Conservation (phyloP, 2,797 vertebrate species). For the Myripristis murdjan region DNA sequence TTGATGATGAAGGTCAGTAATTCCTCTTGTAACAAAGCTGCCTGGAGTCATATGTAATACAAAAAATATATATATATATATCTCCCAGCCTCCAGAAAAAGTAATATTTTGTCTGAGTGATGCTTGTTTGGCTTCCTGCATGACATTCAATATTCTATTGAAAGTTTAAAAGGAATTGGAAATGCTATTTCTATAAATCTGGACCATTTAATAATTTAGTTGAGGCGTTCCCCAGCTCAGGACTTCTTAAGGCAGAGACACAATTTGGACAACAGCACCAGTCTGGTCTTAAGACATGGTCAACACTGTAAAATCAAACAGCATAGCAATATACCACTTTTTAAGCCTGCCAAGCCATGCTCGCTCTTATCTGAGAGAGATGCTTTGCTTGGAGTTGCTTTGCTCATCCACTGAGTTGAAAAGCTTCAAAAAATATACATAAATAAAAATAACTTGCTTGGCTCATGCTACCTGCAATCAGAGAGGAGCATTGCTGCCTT, state of each 20-base stretch:
- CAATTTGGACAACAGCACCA: slow-evolving; percentile 5
- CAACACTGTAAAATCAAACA: slow-evolving; percentile 26
- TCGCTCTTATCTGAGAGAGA: neutral
- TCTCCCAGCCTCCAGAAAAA: slow-evolving; percentile 14
- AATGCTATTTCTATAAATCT: slow-evolving; percentile 31
- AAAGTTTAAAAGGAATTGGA: slow-evolving; percentile 32
- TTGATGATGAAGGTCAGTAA: slow-evolving; percentile 98
- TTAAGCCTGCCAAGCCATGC: slow-evolving; percentile 3
- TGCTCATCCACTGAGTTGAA: slow-evolving; percentile 16
- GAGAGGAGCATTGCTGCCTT: slow-evolving; percentile 5
- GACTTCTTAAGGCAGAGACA: slow-evolving; percentile 2
- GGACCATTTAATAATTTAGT: slow-evolving; percentile 37
- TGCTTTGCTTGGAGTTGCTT: slow-evolving; percentile 31
- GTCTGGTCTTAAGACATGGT: slow-evolving; percentile 35
- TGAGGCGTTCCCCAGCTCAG: neutral
- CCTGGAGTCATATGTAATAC: slow-evolving; percentile 3
- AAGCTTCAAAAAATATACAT: slow-evolving; percentile 12
- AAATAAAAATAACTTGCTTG: slow-evolving; percentile 9
- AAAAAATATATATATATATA: too few relatives aligned
- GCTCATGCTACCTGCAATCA: neutral
- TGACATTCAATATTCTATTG: slow-evolving; percentile 1
- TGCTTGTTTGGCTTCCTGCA: neutral
- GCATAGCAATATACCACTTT: neutral
- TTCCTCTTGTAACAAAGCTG: slow-evolving; percentile 10
- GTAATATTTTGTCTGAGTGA: slow-evolving; percentile 4